Evolutionary conservation across 1,140 invertebrate genomes (phyloP), one percentile per base, ranked within the genome.

Genomic region (Xylocopa sonorina): DNA sequence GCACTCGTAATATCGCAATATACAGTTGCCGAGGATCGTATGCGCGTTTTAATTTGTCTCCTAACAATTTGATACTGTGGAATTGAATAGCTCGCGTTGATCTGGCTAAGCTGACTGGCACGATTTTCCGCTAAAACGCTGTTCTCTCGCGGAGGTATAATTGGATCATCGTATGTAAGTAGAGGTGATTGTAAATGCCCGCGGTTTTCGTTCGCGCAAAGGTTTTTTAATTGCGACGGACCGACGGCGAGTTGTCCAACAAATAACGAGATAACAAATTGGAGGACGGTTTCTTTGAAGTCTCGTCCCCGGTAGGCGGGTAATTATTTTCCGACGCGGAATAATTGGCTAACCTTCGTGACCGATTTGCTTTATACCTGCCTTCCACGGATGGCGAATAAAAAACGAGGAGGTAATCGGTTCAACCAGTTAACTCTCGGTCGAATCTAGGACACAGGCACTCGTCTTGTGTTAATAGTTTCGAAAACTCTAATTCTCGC

Each of bases 231-330:
- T 68, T 68, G 43, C 57, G 16, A 7, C 32, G 9, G 4, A n/a
- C 0, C 24, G 43, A 16, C 38, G 43, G 21, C 38, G 53, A 67
- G 67, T 58, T 67, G 62, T 29, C 9, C 43, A 9, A 21, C 34
- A 14, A 74, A 50, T n/a, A 67, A 64, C 27, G 43, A 67, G 34
- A 38, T 16, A 50, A 67, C 51, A 46, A 62, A 76, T 64, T 68
- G 46, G 29, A n/a, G 6, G 24, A 24, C 27, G 24, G 29, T 5
- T 62, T 24, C 73, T 62, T 62, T 53, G 63, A 76, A 34, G 3
- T 21, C 3, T 27, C 10, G 0, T 14, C 14, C 9, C 3, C 34
- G 3, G 12, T 21, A 32, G 41, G 55, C 14, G 3, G 0, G 16
- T 43, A 58, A 67, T 77, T 67, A 60, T 34, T 38, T 58, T 58